These are phyloP conservation scores for Garra rufa DNA, from an alignment of 2,113 vertebrate species.

Conservation along the genomic window DNA sequence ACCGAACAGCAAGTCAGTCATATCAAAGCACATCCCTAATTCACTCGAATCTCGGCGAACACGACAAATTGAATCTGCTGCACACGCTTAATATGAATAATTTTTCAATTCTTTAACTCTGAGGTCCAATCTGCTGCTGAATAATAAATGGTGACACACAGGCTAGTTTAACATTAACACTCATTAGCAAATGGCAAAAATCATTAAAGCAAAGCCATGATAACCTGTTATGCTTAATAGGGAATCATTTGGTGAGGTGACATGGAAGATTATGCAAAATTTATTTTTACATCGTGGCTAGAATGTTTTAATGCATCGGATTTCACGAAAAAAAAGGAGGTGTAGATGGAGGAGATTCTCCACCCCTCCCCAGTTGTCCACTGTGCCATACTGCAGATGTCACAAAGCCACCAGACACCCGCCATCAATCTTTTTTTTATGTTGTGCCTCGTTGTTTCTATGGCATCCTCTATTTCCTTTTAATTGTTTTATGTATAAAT, in stretches of 20 bases:
- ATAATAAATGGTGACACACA: slow-evolving; percentile 13
- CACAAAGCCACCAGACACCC: not conserved
- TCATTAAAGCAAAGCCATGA: not conserved
- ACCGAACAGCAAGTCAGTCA: not conserved
- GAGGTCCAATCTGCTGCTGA: not conserved
- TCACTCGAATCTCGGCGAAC: not conserved
- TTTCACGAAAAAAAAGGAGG: not conserved
- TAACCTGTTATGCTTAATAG: not conserved
- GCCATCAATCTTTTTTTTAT: not conserved
- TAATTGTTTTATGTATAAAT: too few species aligned
- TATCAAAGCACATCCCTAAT: slow-evolving; percentile 14
- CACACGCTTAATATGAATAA: not conserved
- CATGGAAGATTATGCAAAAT: not conserved
- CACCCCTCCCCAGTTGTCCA: not conserved
- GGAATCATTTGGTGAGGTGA: not conserved
- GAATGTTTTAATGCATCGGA: not conserved
- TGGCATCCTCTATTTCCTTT: not conserved
- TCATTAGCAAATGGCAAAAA: slow-evolving; percentile 11
- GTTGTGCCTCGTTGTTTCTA: not conserved
- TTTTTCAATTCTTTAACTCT: slow-evolving; percentile 5
- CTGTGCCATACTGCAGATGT: not conserved
- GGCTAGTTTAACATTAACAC: not conserved
- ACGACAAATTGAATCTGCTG: slow-evolving; percentile 19
- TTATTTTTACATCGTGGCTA: not conserved
- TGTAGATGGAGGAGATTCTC: not conserved